phyloP scores from a whole-genome alignment of 2,113 vertebrate species.

The Oplegnathus fasciatus region DNA sequence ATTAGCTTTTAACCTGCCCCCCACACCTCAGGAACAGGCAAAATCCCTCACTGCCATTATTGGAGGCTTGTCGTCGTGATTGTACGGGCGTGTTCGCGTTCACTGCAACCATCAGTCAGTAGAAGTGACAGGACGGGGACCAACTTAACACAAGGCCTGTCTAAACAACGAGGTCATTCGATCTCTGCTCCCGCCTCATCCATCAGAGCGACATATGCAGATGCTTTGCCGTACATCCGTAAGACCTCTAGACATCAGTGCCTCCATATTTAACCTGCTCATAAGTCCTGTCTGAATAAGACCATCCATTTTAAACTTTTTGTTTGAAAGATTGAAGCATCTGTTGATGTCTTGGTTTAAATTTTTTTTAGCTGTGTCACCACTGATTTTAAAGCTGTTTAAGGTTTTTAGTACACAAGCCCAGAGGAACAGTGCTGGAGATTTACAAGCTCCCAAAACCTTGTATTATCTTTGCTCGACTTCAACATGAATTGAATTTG shows the following conservation, averaged over 20 bases:
- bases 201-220: slow-evolving; percentile 71
- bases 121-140: slow-evolving; percentile 46
- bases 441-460: background rate
- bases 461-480: background rate
- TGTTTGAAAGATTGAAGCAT: slow-evolving; percentile 26
- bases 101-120: slow-evolving; percentile 61
- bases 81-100: slow-evolving; percentile 39
- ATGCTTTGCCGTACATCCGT: slow-evolving; percentile 36
- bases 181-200: slow-evolving; percentile 64
- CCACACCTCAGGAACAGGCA: background rate
- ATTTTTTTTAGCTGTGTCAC: background rate
- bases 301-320: slow-evolving; percentile 16
- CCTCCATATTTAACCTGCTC: slow-evolving; percentile 41
- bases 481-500: background rate
- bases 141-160: slow-evolving; percentile 55
- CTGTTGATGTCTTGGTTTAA: slow-evolving; percentile 4
- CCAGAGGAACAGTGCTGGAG: background rate
- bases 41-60: slow-evolving; percentile 21
- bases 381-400: background rate
- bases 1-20: slow-evolving; percentile 23
- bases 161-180: slow-evolving; percentile 53
- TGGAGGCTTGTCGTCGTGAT: background rate
- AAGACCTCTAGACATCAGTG: slow-evolving; percentile 24
- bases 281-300: slow-evolving; percentile 20
- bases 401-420: background rate